Percentiles rank a stretch among this genome's conserved stretches.
Evolutionary conservation across 2,797 vertebrate genomes (phyloP).

Genomic region (Chaetophractus vellerosus): DNA sequence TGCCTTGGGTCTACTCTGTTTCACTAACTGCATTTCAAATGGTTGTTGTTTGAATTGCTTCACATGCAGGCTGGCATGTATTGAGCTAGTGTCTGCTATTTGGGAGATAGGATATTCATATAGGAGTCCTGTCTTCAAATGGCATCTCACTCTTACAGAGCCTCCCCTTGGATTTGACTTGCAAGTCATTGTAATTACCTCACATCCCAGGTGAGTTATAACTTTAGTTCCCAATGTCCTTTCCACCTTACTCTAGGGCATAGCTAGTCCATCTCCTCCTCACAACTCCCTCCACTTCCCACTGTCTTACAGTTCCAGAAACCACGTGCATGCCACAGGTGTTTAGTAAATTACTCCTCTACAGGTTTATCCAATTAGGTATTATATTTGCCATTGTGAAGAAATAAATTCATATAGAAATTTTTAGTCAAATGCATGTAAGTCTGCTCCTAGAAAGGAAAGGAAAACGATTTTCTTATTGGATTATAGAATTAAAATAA

Average conservation of each 20-base stretch:
- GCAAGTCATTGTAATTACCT: background rate
- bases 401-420: background rate
- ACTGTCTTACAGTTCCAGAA: no score
- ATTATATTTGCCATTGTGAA: background rate
- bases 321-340: background rate
- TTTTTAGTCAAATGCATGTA: background rate
- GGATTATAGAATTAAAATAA: background rate
- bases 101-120: rapidly evolving
- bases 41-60: background rate
- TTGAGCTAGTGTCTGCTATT: rapidly evolving
- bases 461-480: background rate
- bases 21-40: background rate
- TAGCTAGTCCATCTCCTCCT: rapidly evolving
- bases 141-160: rapidly evolving
- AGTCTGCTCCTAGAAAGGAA: background rate
- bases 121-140: background rate
- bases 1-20: background rate
- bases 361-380: background rate
- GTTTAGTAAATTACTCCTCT: background rate
- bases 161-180: no score
- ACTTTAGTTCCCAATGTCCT: background rate
- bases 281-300: background rate
- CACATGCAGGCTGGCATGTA: background rate
- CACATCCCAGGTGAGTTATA: background rate
- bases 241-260: background rate